Evolutionary conservation across 2,113 vertebrate species (phyloP), one percentile per base, ranked within the genome.

Genomic region (Sapajus apella): DNA sequence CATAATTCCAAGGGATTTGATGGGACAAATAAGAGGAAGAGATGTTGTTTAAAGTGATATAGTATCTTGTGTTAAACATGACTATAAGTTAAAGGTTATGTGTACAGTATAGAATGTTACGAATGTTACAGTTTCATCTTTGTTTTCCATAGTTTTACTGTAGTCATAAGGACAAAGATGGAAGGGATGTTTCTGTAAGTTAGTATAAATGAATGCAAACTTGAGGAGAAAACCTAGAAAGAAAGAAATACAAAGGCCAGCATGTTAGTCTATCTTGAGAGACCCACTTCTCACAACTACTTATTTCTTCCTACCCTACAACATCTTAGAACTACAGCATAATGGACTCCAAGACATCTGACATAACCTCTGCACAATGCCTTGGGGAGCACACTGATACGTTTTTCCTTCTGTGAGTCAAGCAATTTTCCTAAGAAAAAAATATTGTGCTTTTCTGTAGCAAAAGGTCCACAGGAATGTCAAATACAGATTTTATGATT

Each of bases 71-170:
- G 93, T 97, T 96, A 94, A 94, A 95, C 80, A 87, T 97, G 87
- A 97, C 94, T 96, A 93, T 95, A 97, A 98, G 99, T 99, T 99
- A 99, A 99, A 98, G 98, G 98, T 98, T 98, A 17, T 37, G 3
- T 50, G 98, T 98, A 97, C 96, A 96, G 98, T 98, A 99, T 98
- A 98, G 98, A 43, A 43, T 98, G 97, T 98, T 98, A 98, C 92
- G 98, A 43, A 43, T 98, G 97, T 98, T 98, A 98, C 92, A 97
- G 98, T 98, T 98, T 98, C 97, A 97, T 96, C 94, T 98, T 93
- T 98, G 89, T 94, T 97, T 98, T 97, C 89, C 27, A 97, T 89
- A 98, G 96, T 98, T 0, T 2, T 70, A 47, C 52, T 96, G 18
- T 18, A 32, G 96, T 95, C 94, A 97, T 91, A 96, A 98, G 97